phyloP scores from a whole-genome alignment of 2,113 vertebrate genomes.

The Nothocercus nigrocapillus region DNA sequence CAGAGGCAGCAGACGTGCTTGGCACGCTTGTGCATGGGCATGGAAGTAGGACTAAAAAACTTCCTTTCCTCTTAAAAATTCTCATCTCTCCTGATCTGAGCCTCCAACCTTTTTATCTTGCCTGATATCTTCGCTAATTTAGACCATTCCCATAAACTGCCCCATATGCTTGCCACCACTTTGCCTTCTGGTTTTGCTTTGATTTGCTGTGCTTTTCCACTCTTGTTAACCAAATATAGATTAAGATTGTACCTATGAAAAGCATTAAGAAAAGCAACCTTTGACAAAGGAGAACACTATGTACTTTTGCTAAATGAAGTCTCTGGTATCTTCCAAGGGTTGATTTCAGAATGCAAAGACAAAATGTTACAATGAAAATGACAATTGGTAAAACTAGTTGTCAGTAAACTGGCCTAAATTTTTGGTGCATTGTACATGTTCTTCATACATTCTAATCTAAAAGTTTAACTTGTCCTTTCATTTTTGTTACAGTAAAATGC shows the following conservation, averaged over 20 bases:
- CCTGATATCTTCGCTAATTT: background rate
- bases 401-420: background rate
- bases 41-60: background rate
- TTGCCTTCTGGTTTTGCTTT: background rate
- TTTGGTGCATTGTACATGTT: background rate
- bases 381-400: background rate
- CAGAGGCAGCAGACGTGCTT: background rate
- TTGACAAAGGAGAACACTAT: background rate
- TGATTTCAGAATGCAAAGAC: background rate
- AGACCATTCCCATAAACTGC: background rate
- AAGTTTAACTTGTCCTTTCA: background rate
- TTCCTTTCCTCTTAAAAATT: background rate
- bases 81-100: background rate
- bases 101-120: background rate
- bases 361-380: background rate
- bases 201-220: background rate
- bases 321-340: background rate
- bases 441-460: background rate
- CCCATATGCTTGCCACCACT: background rate
- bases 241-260: background rate
- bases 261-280: background rate
- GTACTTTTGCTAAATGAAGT: background rate
- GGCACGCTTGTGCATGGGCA: background rate
- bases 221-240: background rate
- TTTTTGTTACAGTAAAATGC: background rate